Evolutionary conservation across 2,888 invertebrate genomes (phyloP), one percentile per base, ranked within the genome.

Genomic region (Sisyra terminalis): DNA sequence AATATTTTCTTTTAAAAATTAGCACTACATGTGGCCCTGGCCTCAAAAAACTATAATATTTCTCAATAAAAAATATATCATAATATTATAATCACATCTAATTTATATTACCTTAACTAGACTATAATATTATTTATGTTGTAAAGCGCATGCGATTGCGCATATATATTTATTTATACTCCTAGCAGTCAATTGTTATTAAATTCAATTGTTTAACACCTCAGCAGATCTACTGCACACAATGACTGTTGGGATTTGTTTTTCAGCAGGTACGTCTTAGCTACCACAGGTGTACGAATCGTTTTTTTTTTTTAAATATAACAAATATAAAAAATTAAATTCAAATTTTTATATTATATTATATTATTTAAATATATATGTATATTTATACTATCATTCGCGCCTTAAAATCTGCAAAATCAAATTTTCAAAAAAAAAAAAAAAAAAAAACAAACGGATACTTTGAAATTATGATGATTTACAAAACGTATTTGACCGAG

Each of bases 231-330:
- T 38, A 16, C 15, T 40, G 16, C 15, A 14, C 16, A 30, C 15
- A 24, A 31, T 40, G 29, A 38, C 38, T 38, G 15, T 38, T 17
- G 11, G 14, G 17, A 15, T 40, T 40, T 40, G 29, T 47, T 46
- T n/a, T n/a, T 46, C 59, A 61, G 62, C 64, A 64, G 64, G 64
- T 63, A 63, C 64, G 61, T 62, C 61, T 63, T 63, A 64, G 63
- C 63, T 63, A 63, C 61, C 60, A 63, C 62, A 61, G 63, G 60
- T 60, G 59, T 61, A 60, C 61, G 60, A 60, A 60, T 61, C 58
- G 57, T 59, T 58, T 57, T 40, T 35, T 32, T 42, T 24, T 7
- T 24, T 24, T 24, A 24, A 5, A 5, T 24, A 24, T 24, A 24
- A 24, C 24, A 24, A 24, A 5, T 24, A 24, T 24, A 24, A 24